These are phyloP conservation scores for Ommatoiulus sabulosus DNA, from an alignment of 2,888 invertebrate genomes.

Conservation along the genomic window DNA sequence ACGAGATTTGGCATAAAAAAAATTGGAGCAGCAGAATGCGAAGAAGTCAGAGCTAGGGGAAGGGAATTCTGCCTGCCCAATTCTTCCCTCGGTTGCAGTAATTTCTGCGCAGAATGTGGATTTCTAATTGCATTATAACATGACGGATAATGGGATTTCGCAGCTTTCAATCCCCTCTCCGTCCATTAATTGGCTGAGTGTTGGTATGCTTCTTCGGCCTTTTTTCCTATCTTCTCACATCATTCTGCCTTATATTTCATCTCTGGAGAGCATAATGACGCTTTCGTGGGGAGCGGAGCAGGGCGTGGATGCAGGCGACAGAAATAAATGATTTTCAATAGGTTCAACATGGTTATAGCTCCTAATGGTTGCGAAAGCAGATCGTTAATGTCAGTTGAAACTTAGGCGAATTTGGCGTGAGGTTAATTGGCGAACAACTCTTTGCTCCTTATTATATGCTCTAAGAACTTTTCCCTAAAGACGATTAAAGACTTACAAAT, in stretches of 20 bases:
- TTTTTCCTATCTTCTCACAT: constrained; percentile 37
- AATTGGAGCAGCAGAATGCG: background rate
- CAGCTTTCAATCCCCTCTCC: constrained; percentile 38
- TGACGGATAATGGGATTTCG: constrained; percentile 47
- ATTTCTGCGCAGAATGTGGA: constrained; percentile 41
- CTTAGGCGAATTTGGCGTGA: constrained; percentile 41
- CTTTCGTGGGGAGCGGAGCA: background rate
- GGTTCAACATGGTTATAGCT: constrained; percentile 41
- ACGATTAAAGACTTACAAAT: constrained; percentile 47
- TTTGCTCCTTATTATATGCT: constrained; percentile 45
- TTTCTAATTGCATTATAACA: constrained; percentile 48
- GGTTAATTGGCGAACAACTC: constrained; percentile 48
- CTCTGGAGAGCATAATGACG: constrained; percentile 35
- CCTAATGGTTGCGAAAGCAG: constrained; percentile 45
- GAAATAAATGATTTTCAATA: constrained; percentile 48
- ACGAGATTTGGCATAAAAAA: constrained; percentile 46
- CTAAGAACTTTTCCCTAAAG: constrained; percentile 45
- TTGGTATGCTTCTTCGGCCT: constrained; percentile 41
- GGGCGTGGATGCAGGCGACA: constrained; percentile 42
- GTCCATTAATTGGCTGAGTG: constrained; percentile 48
- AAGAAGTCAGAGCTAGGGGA: background rate
- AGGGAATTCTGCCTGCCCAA: background rate
- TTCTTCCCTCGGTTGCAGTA: constrained; percentile 25
- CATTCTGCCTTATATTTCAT: constrained; percentile 15
- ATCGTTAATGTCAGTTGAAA: constrained; percentile 44